Evolutionary conservation across 2,797 vertebrate species (phyloP).

Genomic region (Synaphobranchus kaupii): DNA sequence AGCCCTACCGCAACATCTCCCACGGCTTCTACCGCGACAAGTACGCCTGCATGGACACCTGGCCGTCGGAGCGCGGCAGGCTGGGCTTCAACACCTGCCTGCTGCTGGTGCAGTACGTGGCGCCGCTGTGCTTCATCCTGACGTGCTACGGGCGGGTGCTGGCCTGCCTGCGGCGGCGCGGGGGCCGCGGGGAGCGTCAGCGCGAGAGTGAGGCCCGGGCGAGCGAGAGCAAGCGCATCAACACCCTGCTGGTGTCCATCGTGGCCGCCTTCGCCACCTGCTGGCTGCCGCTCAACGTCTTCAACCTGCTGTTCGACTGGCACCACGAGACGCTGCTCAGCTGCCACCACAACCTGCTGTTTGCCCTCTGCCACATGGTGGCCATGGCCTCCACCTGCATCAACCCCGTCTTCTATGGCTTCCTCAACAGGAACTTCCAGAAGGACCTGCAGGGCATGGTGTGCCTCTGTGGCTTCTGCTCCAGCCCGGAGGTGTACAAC

Average conservation of each 20-base stretch:
- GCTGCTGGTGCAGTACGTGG: slow-evolving; percentile 69
- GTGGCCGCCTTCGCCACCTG: slow-evolving; percentile 80
- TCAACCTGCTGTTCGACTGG: slow-evolving; percentile 87
- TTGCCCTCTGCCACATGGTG: slow-evolving; percentile 82
- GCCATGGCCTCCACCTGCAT: slow-evolving; percentile 86
- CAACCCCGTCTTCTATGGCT: slow-evolving; percentile 86
- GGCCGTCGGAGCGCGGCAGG: slow-evolving; percentile 62
- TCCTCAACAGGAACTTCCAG: slow-evolving; percentile 88
- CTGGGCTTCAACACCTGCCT: slow-evolving; percentile 70
- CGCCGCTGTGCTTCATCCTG: slow-evolving; percentile 70
- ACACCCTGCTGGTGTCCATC: slow-evolving; percentile 78
- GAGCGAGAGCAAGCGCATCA: slow-evolving; percentile 81
- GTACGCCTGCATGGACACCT: slow-evolving; percentile 62
- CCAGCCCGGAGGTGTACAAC: slow-evolving; percentile 80
- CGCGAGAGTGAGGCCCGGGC: slow-evolving; percentile 65
- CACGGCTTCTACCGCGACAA: slow-evolving; percentile 59
- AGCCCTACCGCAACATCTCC: slow-evolving; percentile 68
- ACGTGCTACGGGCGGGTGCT: slow-evolving; percentile 72
- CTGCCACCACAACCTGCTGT: slow-evolving; percentile 82
- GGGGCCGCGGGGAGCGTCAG: slow-evolving; percentile 62
- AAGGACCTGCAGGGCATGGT: slow-evolving; percentile 80
- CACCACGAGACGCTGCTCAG: slow-evolving; percentile 79
- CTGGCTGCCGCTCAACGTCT: slow-evolving; percentile 86
- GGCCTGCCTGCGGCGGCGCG: slow-evolving; percentile 70
- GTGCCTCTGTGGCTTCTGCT: slow-evolving; percentile 77